Percentiles rank a stretch among this genome's conserved stretches.
Evolutionary conservation across 2,113 vertebrate genomes (phyloP).

Genomic region (Dascyllus trimaculatus): DNA sequence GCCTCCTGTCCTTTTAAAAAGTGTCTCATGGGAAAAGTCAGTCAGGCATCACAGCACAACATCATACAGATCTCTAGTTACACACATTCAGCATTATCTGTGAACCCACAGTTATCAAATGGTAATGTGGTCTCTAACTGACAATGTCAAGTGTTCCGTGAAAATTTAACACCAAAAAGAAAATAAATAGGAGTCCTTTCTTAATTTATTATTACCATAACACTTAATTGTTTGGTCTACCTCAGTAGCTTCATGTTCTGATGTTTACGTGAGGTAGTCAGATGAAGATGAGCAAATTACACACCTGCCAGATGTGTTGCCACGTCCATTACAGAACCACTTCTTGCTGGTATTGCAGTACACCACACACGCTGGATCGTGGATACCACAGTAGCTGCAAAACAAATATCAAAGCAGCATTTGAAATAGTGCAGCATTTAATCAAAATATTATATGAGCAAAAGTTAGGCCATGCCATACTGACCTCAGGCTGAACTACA

Average conservation of each 20-base stretch:
- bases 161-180: no score
- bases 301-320: conserved; percentile 98
- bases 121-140: not conserved
- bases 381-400: conserved; percentile 97
- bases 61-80: conserved; percentile 7
- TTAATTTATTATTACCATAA: not conserved
- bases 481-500: not conserved
- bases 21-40: no score
- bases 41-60: no score
- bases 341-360: conserved; percentile 99
- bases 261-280: not conserved
- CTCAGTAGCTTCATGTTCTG: not conserved
- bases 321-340: conserved; percentile 99
- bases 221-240: not conserved
- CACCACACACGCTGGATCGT: conserved; percentile 97
- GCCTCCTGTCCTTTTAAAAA: no score
- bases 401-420: conserved; percentile 2
- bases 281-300: not conserved
- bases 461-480: not conserved
- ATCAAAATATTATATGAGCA: not conserved
- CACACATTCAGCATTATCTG: conserved; percentile 8
- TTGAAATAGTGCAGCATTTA: not conserved
- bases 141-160: no score
- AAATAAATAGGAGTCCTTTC: no score
- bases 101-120: not conserved